Base-by-base conservation (phyloP, 2,888 invertebrate genomes). In the Spodoptera exigua region DNA sequence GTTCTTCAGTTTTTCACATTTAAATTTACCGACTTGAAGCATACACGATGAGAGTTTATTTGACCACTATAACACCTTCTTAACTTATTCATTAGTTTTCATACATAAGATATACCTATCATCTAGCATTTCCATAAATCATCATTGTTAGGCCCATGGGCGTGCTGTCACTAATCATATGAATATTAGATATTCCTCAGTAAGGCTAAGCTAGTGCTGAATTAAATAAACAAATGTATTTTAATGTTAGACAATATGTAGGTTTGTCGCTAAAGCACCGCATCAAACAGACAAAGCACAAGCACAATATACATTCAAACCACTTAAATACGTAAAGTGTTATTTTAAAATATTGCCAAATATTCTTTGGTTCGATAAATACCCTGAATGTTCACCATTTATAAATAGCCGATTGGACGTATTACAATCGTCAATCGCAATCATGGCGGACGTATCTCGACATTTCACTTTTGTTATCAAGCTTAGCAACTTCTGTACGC, bases 391-490 rank as follows among this genome's bases (percentile, higher is more conserved):
- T 55, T 45, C 11, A 47, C 32, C 48, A 40, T 45, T 17, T 44
- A 9, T 14, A 41, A 35, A 7, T 16, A 43, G 67, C 37, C 35
- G 55, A 72, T 44, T 41, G 59, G 40, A 43, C 32, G 37, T 41
- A 35, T 45, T 54, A 12, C 32, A 43, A 66, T 71, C 60, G 35
- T 39, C 37, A 48, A 56, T 58, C 46, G 62, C 56, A 52, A 65
- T 59, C 55, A 47, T 43, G 12, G 27, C 51, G 39, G 18, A 17
- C 54, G 16, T 69, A 64, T 56, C 62, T 65, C 52, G 58, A 66
- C 52, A 61, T 61, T 58, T 46, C 40, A 54, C 48, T 44, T 53
- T 57, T 51, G 77, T 75, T 76, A 72, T 75, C 69, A 47, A 54
- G n/a, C n/a, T n/a, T n/a, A n/a, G 45, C 52, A 36, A 58, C 62